These are phyloP conservation scores for Aleadryas rufinucha DNA, from an alignment of 2,113 vertebrate species.

Conservation along the genomic window DNA sequence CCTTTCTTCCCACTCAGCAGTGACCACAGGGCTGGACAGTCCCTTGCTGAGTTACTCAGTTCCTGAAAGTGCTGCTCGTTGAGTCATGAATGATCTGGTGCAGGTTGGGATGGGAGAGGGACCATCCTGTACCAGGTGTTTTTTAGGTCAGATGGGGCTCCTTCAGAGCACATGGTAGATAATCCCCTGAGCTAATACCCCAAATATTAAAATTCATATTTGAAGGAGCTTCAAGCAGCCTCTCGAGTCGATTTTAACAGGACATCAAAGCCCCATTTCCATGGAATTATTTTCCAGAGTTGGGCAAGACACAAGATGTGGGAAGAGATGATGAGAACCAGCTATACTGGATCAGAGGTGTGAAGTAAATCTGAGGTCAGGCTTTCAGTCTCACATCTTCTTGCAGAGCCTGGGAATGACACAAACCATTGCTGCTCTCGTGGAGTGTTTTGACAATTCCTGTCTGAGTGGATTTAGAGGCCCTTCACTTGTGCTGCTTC, in stretches of 20 bases:
- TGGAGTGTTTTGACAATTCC: background rate
- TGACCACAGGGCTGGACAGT: background rate
- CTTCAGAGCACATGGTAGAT: background rate
- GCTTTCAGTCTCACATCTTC: background rate
- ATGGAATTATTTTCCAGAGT: background rate
- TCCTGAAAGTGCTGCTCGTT: background rate
- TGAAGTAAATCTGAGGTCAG: background rate
- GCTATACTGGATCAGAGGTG: background rate
- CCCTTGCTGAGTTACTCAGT: background rate
- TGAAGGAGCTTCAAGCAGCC: background rate
- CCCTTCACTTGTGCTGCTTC: background rate
- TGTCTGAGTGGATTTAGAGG: background rate
- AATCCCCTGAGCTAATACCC: background rate
- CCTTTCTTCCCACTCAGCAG: background rate
- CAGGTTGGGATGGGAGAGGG: background rate
- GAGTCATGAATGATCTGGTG: background rate
- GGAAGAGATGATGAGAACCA: constrained; percentile 33
- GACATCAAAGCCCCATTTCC: background rate
- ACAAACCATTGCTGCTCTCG: background rate
- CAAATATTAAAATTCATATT: background rate
- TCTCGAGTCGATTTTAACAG: background rate
- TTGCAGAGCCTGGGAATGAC: background rate
- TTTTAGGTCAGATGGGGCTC: background rate
- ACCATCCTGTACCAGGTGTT: background rate
- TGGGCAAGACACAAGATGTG: constrained; percentile 6